Conservation (phyloP, 2,113 vertebrate species). For the Sceloporus undulatus region DNA sequence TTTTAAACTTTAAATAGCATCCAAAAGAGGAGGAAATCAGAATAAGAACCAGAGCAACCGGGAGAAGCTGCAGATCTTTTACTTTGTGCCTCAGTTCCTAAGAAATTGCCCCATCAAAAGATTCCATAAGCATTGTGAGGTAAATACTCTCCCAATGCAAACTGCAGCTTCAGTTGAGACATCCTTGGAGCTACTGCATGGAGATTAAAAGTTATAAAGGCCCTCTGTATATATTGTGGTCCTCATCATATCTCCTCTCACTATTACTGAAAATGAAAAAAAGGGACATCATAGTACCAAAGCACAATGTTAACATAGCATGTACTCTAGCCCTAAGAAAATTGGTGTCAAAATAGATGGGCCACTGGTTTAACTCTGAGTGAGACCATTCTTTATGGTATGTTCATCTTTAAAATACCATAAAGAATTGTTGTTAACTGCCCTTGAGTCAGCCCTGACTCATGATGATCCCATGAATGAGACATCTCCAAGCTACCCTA, state of each 20-base stretch:
- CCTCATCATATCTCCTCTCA: not conserved
- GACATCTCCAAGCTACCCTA: no score
- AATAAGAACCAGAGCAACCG: not conserved
- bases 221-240: not conserved
- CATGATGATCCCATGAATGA: no score
- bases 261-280: not conserved
- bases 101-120: not conserved
- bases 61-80: not conserved
- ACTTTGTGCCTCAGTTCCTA: not conserved
- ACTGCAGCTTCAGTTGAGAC: not conserved
- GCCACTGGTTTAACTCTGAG: not conserved
- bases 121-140: not conserved
- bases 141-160: not conserved
- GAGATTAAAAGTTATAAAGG: constrained; percentile 2
- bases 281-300: not conserved
- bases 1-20: not conserved
- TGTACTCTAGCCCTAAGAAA: not conserved
- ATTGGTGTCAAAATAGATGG: not conserved
- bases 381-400: not conserved
- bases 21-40: not conserved
- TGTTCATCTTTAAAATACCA: not conserved
- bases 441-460: no score
- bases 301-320: not conserved
- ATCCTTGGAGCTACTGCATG: not conserved
- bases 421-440: no score